phyloP scores from a whole-genome alignment of 35 echinoderm and acorn worm species.

The Apostichopus parvimensis region DNA sequence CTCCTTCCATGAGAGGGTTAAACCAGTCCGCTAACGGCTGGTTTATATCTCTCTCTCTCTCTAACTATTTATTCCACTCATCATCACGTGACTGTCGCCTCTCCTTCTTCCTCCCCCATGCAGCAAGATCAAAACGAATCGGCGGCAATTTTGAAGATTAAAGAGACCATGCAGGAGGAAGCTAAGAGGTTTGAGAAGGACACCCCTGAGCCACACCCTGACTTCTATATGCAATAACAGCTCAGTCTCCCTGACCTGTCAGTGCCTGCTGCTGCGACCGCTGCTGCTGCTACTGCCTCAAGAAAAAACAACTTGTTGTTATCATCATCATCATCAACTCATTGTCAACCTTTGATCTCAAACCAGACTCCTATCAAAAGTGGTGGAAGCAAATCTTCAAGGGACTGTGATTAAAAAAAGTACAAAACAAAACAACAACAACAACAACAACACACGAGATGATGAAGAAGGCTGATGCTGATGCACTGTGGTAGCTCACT shows the following conservation, averaged over 20 bases:
- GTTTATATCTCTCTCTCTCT: not conserved
- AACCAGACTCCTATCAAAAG: not conserved
- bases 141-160: constrained; percentile 99
- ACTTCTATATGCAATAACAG: constrained; percentile 99
- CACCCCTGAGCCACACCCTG: constrained; percentile 87
- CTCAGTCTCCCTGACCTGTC: constrained; percentile 14
- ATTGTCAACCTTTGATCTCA: not conserved
- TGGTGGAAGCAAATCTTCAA: not conserved
- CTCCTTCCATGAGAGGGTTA: too few species aligned
- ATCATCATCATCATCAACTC: not conserved
- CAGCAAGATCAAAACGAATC: constrained; percentile 95
- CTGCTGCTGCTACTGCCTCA: not conserved
- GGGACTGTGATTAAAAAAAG: too few species aligned
- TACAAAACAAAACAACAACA: too few species aligned
- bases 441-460: too few species aligned
- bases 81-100: too few species aligned
- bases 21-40: too few species aligned
- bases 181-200: constrained; percentile 99
- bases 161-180: constrained; percentile 99
- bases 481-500: too few species aligned
- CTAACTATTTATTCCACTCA: not conserved
- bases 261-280: not conserved
- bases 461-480: not conserved
- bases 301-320: constrained; percentile 1
- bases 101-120: not conserved